Evolutionary conservation across 2,888 invertebrate genomes (phyloP), one percentile per base, ranked within the genome.

Genomic region (Arge pagana): DNA sequence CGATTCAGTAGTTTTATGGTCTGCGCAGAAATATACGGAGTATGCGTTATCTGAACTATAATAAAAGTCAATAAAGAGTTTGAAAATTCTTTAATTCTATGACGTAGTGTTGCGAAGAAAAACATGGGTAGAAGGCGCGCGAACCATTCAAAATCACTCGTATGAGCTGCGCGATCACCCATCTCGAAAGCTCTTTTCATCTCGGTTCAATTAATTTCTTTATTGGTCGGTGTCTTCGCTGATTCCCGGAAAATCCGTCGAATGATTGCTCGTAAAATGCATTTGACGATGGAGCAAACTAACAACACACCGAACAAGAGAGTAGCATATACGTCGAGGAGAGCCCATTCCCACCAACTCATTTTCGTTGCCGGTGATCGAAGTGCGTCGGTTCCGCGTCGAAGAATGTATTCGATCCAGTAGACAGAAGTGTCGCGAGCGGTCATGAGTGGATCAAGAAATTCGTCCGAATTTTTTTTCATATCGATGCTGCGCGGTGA

Each of bases 331-430:
- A 50, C 13, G 24, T 50, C 50, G 2, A 50, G 42, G 7, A 36
- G 13, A 3, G 36, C 35, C 24, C 23, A 10, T 16, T 50, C 42
- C 50, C 42, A 50, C 50, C 50, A 50, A 3, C 42, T 28, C 19
- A 50, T 15, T 5, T 50, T 5, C 13, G 35, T 5, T n/a, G 50
- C 50, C 2, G 50, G 50, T 11, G 50, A 50, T 19, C 50, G 26
- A 11, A 50, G 21, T 8, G 50, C 19, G 24, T 43, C 35, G 16
- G 42, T 31, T 8, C 50, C 50, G 5, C 42, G 35, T 26, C 13
- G 42, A 5, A 50, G 13, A n/a, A 50, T 21, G 18, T 50, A 50
- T 13, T 50, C 50, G 19, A 50, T 26, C 50, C 50, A 50, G 13
- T 30, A 50, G 4, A 43, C 18, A 6, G 50, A 18, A 6, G 42